Base-by-base conservation (phyloP, 2,888 invertebrate genomes). In the Gisinianus flammeolus region DNA sequence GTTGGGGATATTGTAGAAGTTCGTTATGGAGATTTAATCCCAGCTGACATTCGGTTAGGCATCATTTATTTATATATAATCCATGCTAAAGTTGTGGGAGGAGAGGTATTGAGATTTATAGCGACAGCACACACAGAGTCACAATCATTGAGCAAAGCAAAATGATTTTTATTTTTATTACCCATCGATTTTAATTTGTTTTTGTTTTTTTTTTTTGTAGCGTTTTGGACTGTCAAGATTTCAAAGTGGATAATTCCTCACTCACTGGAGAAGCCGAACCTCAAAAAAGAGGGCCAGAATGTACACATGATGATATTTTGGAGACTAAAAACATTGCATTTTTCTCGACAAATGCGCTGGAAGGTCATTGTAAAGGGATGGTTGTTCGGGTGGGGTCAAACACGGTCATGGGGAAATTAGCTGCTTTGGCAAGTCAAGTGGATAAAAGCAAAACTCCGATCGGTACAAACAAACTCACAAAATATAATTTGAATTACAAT, bases 371-470 rank as follows among this genome's bases (percentile, higher is more conserved):
- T 0, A 88, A 82, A 44, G 93, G 92, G 0, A 86, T 93, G 0
- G 92, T 93, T 0, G 88, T 93, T 33, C 89, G 90, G 4, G 90
- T 90, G 3, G 92, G 92, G 83, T 87, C 90, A 85, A 91, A 91
- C 5, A 90, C 92, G 79, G 91, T 93, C 80, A 91, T 92, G 88
- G 93, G 93, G 30, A 90, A 91, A 85, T 91, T 93, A 74, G 92
- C 92, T 4, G 91, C 91, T 54, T 86, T 93, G 77, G 91, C 92
- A 0, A 90, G 91, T 0, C 90, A 90, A 4, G 86, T 93, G 66
- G 88, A 90, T 82, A 89, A 91, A 82, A 91, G 90, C 80, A 90
- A 92, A 85, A 93, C 94, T 0, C 94, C 94, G 2, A 92, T 94
- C 80, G 91, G n/a, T n/a, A n/a, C n/a, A n/a, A n/a, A n/a, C n/a